Evolutionary conservation across 2,888 invertebrate genomes (phyloP), one percentile per base, ranked within the genome.

Genomic region (Cremastobaeus sp.): DNA sequence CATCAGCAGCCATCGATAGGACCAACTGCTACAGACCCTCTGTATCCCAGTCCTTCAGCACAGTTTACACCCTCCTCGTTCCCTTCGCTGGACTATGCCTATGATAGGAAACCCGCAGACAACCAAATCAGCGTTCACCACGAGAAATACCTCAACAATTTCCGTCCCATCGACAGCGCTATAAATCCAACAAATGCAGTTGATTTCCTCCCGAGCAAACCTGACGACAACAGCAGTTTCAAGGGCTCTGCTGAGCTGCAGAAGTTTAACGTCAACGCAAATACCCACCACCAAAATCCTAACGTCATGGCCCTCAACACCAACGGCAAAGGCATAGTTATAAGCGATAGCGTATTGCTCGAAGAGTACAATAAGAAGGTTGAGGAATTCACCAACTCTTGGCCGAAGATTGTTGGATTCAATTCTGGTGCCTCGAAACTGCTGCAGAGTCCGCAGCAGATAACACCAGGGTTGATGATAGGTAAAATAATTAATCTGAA

Each of bases 361-460:
- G 84, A 82, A 17, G 84, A 86, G 3, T 87, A 86, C 32, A 80
- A 84, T 3, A 79, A 76, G 35, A 83, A 81, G 43, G 50, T 87
- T 1, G 76, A 81, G 1, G 85, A 84, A 3, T 78, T 87, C n/a
- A 81, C 83, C 0, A 85, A 83, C 35, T 77, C 64, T 2, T 87
- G 86, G 86, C 84, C 86, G 0, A 76, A 74, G 11, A 47, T 69
- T 9, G 60, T 77, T 12, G 70, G 55, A 3, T 11, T 52, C 1
- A 60, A 30, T 8, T 6, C 50, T 14, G 14, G 14, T 1, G 1
- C 15, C 1, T 12, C 34, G 1, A 59, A 20, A 12, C 20, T 60
- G 15, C 48, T 9, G 0, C 59, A 32, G 28, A 28, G 60, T 20
- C n/a, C n/a, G n/a, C n/a, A n/a, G n/a, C 70, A 71, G 1, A 66